Percentiles rank a stretch among this genome's conserved stretches.
Evolutionary conservation across 2,113 vertebrate species (phyloP).

Genomic region (Typhlomys cinereus): DNA sequence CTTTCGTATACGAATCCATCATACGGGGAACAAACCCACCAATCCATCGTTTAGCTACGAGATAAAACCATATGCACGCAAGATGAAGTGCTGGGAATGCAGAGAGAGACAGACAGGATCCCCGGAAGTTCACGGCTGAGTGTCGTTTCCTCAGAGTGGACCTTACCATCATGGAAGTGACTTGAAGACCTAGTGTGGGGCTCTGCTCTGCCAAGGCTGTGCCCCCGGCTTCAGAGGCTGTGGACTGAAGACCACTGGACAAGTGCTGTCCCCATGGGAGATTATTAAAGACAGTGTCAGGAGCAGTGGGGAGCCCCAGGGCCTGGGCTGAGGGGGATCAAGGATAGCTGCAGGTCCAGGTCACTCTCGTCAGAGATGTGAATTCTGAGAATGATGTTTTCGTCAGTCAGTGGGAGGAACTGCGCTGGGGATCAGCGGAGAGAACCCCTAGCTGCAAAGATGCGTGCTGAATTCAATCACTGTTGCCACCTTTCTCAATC

Average conservation of each 20-base stretch:
- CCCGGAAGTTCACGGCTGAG: background rate
- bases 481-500: background rate
- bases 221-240: background rate
- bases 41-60: background rate
- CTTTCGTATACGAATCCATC: constrained; percentile 10
- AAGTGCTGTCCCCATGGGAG: background rate
- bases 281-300: too few species aligned
- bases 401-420: background rate
- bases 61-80: background rate
- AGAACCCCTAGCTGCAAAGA: background rate
- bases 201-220: background rate
- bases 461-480: background rate
- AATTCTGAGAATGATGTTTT: background rate
- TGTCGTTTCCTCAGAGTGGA: background rate
- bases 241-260: background rate
- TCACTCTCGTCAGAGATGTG: background rate
- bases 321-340: accelerated
- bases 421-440: background rate
- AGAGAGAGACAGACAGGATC: background rate
- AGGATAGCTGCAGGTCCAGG: background rate
- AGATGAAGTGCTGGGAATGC: background rate
- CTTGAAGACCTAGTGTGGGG: background rate
- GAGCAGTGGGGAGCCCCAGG: accelerated
- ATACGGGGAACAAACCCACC: background rate
- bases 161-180: accelerated